Evolutionary conservation across 2,888 invertebrate species (phyloP), one percentile per base, ranked within the genome.

Genomic region (Cheilosia impressa): DNA sequence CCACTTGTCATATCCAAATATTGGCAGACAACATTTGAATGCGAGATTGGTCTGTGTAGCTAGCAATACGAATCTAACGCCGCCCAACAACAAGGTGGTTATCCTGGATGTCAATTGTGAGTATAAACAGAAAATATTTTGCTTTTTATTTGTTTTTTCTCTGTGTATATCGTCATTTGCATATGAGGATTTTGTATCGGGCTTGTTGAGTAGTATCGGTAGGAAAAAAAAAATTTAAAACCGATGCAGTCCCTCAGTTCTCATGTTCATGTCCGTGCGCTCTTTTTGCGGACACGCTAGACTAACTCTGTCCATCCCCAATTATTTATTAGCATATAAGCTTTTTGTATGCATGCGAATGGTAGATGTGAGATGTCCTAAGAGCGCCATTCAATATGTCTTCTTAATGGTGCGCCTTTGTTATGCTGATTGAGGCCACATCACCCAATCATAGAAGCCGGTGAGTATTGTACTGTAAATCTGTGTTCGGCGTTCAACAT

Each of bases 71-170:
- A 96, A 96, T 92, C 93, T 97, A 89, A 96, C 96, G 53, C 95
- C 95, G 65, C 96, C 97, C 10, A 95, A 95, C 90, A 95, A 95
- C 89, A 96, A 95, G 92, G 95, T 96, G 88, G 95, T 96, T 89
- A 95, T 96, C 88, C 93, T 97, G 91, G 96, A 97, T 92, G 95
- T 97, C 88, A 97, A 97, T 93, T 94, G 97, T 97, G 93, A 96
- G 97, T 96, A 88, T 87, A 83, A 84, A 62, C 71, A 58, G 17
- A 69, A 77, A 62, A 87, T 69, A 71, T 66, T n/a, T 43, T 62
- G 13, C 22, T 65, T 31, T 69, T 66, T 47, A 38, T 73, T 1
- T 27, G 6, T 27, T 27, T 7, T 27, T 55, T 45, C 24, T 15
- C 9, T 47, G 5, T 45, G 15, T 45, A 41, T 6, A 22, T 15